Percentiles rank a stretch among this genome's conserved stretches.
phyloP scores from a whole-genome alignment of 2,797 vertebrate genomes.

The Diglossa cyanea region DNA sequence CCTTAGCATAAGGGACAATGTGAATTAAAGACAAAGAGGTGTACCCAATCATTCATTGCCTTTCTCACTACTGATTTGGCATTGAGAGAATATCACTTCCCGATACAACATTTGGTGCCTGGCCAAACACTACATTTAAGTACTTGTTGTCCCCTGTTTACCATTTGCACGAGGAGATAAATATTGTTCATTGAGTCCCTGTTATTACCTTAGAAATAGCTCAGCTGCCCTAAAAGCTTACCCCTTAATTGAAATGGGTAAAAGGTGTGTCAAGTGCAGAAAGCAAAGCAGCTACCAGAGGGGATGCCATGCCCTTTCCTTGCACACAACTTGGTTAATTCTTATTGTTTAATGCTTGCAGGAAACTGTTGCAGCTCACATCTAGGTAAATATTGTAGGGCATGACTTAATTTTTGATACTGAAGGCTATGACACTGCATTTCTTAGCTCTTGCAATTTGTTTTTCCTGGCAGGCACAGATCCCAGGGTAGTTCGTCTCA shows the following conservation, averaged over 20 bases:
- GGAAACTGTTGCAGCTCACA: neutral
- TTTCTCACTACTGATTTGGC: neutral
- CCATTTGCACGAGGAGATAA: neutral
- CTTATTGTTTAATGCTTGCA: neutral
- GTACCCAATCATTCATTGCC: neutral
- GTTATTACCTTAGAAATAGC: constrained; percentile 2
- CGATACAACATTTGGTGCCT: neutral
- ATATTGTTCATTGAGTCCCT: neutral
- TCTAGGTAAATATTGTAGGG: neutral
- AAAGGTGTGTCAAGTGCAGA: neutral
- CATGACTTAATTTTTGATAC: constrained; percentile 1
- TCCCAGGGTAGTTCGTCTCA: neutral
- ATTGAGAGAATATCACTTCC: neutral
- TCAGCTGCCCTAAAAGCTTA: neutral
- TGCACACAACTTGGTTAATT: neutral
- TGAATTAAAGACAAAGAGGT: constrained; percentile 3
- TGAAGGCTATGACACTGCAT: neutral
- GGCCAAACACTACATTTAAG: neutral
- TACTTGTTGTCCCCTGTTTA: neutral
- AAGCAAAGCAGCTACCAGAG: neutral
- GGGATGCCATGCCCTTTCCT: neutral
- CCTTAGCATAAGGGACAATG: neutral
- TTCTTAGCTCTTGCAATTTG: neutral
- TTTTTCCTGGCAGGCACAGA: neutral
- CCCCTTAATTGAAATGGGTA: neutral